phyloP scores from a whole-genome alignment of 2,113 vertebrate genomes.

The Piaya cayana region DNA sequence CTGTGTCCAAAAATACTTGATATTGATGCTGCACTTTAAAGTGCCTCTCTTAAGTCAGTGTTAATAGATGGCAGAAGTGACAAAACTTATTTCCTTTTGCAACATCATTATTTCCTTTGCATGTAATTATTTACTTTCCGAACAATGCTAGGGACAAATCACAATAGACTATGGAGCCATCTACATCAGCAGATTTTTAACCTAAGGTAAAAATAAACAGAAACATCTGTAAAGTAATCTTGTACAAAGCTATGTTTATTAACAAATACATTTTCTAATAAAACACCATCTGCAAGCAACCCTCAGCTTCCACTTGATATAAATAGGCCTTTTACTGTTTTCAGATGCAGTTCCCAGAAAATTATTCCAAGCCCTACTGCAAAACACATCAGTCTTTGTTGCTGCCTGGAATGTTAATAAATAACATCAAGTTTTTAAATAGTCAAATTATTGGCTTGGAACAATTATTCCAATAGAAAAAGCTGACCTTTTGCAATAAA shows the following conservation, averaged over 20 bases:
- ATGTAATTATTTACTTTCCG: constrained; percentile 68
- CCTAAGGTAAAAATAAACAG: constrained; percentile 79
- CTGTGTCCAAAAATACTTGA: background rate
- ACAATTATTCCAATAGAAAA: constrained; percentile 64
- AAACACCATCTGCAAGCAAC: constrained; percentile 77
- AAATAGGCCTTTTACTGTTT: constrained; percentile 76
- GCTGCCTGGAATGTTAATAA: constrained; percentile 73
- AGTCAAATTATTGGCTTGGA: constrained; percentile 72
- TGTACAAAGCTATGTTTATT: constrained; percentile 74
- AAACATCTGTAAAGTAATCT: constrained; percentile 74
- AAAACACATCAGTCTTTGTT: constrained; percentile 75
- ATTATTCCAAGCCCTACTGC: constrained; percentile 72
- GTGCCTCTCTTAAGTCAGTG: background rate
- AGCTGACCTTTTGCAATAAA: constrained; percentile 61
- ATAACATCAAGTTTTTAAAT: constrained; percentile 72
- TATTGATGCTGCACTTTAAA: constrained; percentile 5
- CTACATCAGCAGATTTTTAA: constrained; percentile 70
- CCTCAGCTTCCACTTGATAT: constrained; percentile 74
- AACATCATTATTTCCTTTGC: constrained; percentile 53
- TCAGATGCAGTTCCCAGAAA: constrained; percentile 74
- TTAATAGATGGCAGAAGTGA: constrained; percentile 27
- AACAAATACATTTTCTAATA: constrained; percentile 78
- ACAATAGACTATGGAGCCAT: constrained; percentile 58
- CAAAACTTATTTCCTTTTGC: constrained; percentile 52
- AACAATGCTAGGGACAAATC: constrained; percentile 67